Evolutionary conservation across 2,888 invertebrate genomes (phyloP).

Genomic region (Campaea margaritaria): DNA sequence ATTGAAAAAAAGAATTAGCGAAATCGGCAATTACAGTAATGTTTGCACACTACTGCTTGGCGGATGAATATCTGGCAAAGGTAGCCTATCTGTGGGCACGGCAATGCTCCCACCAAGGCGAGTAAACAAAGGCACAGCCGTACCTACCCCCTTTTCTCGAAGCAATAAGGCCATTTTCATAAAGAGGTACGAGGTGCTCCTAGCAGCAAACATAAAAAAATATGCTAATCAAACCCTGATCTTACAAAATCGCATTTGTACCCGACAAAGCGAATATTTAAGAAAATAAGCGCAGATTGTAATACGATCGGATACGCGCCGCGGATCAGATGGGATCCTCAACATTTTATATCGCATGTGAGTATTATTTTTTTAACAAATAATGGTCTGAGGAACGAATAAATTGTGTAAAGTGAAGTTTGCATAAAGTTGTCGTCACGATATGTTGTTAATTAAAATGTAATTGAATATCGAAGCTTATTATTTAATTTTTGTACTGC

Average conservation of each 20-base stretch:
- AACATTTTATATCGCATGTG: slow-evolving; percentile 49
- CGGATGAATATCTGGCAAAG: too few species aligned
- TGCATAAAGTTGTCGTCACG: slow-evolving; percentile 12
- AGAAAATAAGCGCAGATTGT: slow-evolving; percentile 65
- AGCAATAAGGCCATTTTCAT: too few species aligned
- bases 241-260: slow-evolving; percentile 20
- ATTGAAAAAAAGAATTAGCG: too few species aligned
- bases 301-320: slow-evolving; percentile 64
- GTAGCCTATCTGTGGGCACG: too few species aligned
- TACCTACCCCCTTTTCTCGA: too few species aligned
- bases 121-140: too few species aligned
- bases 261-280: slow-evolving; percentile 56
- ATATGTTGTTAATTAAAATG: slow-evolving; percentile 12
- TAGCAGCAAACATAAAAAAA: too few species aligned
- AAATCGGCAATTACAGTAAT: too few species aligned
- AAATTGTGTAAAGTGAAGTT: not conserved
- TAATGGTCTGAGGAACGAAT: not conserved
- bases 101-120: too few species aligned
- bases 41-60: too few species aligned
- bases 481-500: not conserved
- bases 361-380: slow-evolving; percentile 19
- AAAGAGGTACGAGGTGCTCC: too few species aligned
- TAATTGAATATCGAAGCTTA: slow-evolving; percentile 11
- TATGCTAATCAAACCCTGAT: not conserved
- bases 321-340: slow-evolving; percentile 44